Conservation (phyloP, 2,888 invertebrate genomes). For the Seira musarum region DNA sequence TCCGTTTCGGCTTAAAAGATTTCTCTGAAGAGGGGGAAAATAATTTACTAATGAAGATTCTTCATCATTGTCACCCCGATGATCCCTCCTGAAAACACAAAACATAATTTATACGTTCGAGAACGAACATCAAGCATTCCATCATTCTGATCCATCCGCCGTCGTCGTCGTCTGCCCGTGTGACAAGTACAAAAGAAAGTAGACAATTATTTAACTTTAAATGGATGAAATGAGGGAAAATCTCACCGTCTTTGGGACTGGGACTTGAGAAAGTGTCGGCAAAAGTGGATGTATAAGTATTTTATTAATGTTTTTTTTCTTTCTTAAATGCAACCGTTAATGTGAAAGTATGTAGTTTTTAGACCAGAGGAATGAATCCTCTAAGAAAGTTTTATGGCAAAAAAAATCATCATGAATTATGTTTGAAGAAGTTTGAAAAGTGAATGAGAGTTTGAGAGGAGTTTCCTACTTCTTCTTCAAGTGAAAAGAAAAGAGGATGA, state of each 20-base stretch:
- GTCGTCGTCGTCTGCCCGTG: no score
- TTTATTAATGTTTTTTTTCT: slow-evolving; percentile 30
- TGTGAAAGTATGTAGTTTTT: slow-evolving; percentile 25
- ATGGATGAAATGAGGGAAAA: background rate
- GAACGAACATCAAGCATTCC: background rate
- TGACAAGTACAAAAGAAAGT: background rate
- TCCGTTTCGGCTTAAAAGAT: slow-evolving; percentile 13
- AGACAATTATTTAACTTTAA: slow-evolving; percentile 36
- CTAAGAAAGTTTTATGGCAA: no score
- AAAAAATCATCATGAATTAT: slow-evolving; percentile 39
- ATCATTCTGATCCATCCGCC: slow-evolving; percentile 25
- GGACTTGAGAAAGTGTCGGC: background rate
- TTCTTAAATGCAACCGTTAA: slow-evolving; percentile 7
- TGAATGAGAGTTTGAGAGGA: background rate
- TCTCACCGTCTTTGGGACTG: background rate
- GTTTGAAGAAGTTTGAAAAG: slow-evolving; percentile 20
- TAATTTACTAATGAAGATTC: background rate
- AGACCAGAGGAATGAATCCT: no score
- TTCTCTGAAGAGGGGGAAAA: slow-evolving; percentile 18
- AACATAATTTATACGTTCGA: background rate
- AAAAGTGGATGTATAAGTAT: background rate
- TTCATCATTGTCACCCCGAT: slow-evolving; percentile 40
- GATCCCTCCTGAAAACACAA: background rate
- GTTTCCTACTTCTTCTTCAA: no score
- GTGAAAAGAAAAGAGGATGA: slow-evolving; percentile 21